Base-by-base conservation (phyloP, 2,797 vertebrate species). In the Xenopus petersii region DNA sequence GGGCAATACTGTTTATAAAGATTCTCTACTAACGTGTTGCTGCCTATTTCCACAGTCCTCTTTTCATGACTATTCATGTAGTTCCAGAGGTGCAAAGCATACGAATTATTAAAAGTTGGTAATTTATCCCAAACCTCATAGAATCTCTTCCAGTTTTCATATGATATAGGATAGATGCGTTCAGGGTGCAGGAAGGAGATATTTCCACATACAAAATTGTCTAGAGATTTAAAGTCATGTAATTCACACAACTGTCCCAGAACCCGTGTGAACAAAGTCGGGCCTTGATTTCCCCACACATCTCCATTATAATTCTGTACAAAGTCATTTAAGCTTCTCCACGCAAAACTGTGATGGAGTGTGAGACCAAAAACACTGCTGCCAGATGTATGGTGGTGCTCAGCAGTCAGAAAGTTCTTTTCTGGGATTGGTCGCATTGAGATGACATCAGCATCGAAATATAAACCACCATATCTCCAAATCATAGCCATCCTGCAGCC, bases 151-250 rank as follows among this genome's bases (percentile, higher is more conserved):
- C 89, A 92, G 33, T 74, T 4, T 0, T 5, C 24, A 17, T 82
- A 91, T 0, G 88, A 79, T 15, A 92, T 91, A 4, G 91, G 90
- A 67, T 92, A 91, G 81, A 92, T 92, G 21, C 88, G 83, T 33
- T 87, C 80, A 0, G 91, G 89, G 17, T 91, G 88, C n/a, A 92
- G 79, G 75, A 91, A 90, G 21, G 88, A 89, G 58, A 92, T 78
- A 54, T 91, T 88, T 51, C 62, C 77, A 66, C 89, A 64, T 17
- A 46, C 15, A 15, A 47, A 17, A 64, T 91, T 88, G 12, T 83
- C 81, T 0, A 83, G 33, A 58, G 80, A 82, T 12, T 81, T 64
- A 76, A 91, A 91, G 17, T 12, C 9, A n/a, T 63, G n/a, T 33
- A 70, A 10, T 0, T 3, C 47, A 56, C 66, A 75, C 13, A n/a